Conservation (phyloP, 2,113 vertebrate genomes). For the Noctilio leporinus region DNA sequence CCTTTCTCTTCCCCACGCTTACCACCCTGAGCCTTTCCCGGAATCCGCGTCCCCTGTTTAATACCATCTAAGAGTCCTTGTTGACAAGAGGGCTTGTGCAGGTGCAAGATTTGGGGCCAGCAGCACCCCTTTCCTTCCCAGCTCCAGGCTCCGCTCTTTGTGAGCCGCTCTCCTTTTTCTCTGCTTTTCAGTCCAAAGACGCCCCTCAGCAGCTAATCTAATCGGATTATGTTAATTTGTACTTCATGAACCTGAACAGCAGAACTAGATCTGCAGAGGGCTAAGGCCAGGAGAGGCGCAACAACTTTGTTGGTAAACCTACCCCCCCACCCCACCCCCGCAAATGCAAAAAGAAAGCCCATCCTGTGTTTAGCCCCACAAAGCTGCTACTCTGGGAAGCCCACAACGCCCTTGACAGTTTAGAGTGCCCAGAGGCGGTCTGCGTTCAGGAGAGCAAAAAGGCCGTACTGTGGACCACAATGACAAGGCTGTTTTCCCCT, state of each 20-base stretch:
- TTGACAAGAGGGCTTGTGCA: slow-evolving; percentile 86
- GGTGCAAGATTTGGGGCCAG: slow-evolving; percentile 87
- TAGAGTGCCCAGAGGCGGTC: slow-evolving; percentile 73
- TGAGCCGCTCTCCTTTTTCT: slow-evolving; percentile 87
- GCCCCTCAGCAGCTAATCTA: slow-evolving; percentile 91
- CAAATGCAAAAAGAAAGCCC: slow-evolving; percentile 34
- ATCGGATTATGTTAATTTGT: slow-evolving; percentile 99
- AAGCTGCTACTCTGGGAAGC: slow-evolving; percentile 75
- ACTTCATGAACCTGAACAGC: slow-evolving; percentile 94
- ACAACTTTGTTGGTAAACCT: slow-evolving; percentile 74
- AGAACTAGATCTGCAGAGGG: slow-evolving; percentile 79
- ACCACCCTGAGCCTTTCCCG: slow-evolving; percentile 45
- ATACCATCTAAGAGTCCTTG: slow-evolving; percentile 84
- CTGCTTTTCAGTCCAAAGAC: slow-evolving; percentile 81
- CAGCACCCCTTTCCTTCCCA: slow-evolving; percentile 69
- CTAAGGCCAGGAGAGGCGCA: slow-evolving; percentile 56
- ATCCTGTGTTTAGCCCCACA: slow-evolving; percentile 71
- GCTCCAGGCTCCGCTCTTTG: slow-evolving; percentile 85
- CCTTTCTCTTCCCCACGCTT: slow-evolving; percentile 38
- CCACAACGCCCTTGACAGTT: slow-evolving; percentile 74
- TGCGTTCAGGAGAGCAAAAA: slow-evolving; percentile 47
- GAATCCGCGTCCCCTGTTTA: slow-evolving; percentile 75
- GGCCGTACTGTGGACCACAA: background rate
- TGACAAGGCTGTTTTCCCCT: slow-evolving; percentile 50
- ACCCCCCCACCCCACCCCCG: background rate